Evolutionary conservation across 2,888 invertebrate species (phyloP), one percentile per base, ranked within the genome.

Genomic region (Andrena chrysosceles): DNA sequence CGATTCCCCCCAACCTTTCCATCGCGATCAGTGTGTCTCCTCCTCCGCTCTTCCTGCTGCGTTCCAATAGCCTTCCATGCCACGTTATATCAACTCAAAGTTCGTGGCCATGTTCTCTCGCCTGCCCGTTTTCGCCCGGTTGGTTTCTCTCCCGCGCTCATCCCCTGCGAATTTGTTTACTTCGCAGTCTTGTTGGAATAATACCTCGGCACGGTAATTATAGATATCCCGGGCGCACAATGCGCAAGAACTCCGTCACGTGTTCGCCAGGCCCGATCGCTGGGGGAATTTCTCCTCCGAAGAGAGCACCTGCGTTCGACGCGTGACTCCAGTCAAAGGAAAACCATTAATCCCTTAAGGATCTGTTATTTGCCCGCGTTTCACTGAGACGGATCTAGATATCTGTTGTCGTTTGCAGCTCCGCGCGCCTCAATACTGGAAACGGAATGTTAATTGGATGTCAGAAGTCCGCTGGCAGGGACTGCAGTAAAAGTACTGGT

Each of bases 151-250:
- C n/a, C 66, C 52, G 69, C 33, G 33, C 73, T 72, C 56, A 71
- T 62, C 76, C 70, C 79, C 81, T 59, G 68, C 74, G 77, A 83
- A 83, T 89, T 89, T 89, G 89, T 90, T 90, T 90, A 89, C 89
- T 60, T 83, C 87, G 85, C 89, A 83, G 89, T 89, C 90, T 89
- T 85, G 88, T 89, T 89, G 89, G 86, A 90, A 90, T 89, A 89
- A 90, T 90, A 89, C 86, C 73, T 82, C 78, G 81, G 59, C 76
- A 72, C 83, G 87, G 85, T 90, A 89, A 90, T 90, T 89, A 90
- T 90, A 90, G 89, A 90, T 85, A 66, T 77, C 42, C 81, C 77
- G 75, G 79, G 75, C 73, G 63, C 78, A 85, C 88, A 85, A 84
- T 85, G 86, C 71, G 42, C 63, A 63, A 13, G 64, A 69, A 85